Evolutionary conservation across 2,888 invertebrate species (phyloP).

Genomic region (Catotricha subobsoleta): DNA sequence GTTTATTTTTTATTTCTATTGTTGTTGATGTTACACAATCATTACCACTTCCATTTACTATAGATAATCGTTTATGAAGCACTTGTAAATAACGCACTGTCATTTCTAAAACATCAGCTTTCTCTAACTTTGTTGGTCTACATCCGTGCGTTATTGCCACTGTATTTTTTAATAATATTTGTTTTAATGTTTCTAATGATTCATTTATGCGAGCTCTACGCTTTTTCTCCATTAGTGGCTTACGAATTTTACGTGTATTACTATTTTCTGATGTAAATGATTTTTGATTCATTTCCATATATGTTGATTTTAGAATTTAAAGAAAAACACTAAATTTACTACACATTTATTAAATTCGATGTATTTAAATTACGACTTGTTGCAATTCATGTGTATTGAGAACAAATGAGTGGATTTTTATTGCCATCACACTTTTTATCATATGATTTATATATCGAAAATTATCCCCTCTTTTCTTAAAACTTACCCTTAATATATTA

Average conservation of each 20-base stretch:
- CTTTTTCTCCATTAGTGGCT: conserved; percentile 37
- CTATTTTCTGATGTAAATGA: neutral
- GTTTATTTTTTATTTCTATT: neutral
- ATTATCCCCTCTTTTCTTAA: no score
- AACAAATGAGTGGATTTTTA: no score
- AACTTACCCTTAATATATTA: no score
- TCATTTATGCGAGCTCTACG: conserved; percentile 36
- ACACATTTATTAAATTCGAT: no score
- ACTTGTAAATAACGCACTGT: conserved; percentile 39
- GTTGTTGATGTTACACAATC: conserved; percentile 10
- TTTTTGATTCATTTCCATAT: neutral
- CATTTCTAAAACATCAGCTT: conserved; percentile 46
- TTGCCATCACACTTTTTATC: no score
- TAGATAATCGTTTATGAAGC: conserved; percentile 22
- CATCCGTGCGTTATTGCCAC: conserved; percentile 20
- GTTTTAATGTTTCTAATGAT: conserved; percentile 33
- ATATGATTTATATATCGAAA: no score
- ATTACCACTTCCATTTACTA: conserved; percentile 11
- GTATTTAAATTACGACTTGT: no score
- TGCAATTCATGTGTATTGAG: no score
- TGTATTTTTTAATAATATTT: conserved; percentile 30
- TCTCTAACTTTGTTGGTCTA: conserved; percentile 40
- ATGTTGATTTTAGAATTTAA: no score
- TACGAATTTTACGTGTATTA: conserved; percentile 23
- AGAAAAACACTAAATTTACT: no score